Evolutionary conservation across 2,888 invertebrate genomes (phyloP), one percentile per base, ranked within the genome.

Genomic region (Nowickia ferox): DNA sequence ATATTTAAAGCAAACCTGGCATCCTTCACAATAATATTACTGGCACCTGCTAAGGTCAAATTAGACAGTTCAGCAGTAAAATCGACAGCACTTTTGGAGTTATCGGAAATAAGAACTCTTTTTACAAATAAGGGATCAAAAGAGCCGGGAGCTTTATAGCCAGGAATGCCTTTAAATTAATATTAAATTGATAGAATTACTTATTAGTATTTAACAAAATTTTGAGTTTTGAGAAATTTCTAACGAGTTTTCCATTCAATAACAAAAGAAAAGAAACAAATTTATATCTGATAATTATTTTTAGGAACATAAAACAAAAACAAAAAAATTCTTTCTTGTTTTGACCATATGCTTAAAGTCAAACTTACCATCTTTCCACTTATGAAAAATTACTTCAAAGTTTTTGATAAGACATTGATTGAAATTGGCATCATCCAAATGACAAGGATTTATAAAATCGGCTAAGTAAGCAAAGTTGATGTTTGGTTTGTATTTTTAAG

Each of bases 101-200:
- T 51, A 30, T 84, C 74, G 6, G 15, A 11, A 19, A 84, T 71
- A 11, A 17, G n/a, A 17, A 84, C 30, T 2, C 75, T 63, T 19
- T 68, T 84, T 0, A 84, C 48, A 48, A 59, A 38, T 22, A 84
- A n/a, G 1, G 96, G 96, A 91, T 96, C 96, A 88, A 95, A 91
- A 42, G 94, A 94, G 30, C 93, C 92, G 88, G 95, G 90, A 44
- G 93, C 94, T 83, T 88, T 88, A 0, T 89, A 59, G 9, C 88
- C 90, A 38, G 88, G 89, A 40, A 89, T 87, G 10, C 89, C 89
- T 89, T 30, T 30, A 30, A 30, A 30, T 30, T 5, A 6, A 30
- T 6, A 30, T 30, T 5, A 0, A 30, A 30, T 30, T 30, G 30
- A 6, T 6, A 30, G 30, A 30, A 30, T 30, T 30, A 30, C 0